Base-by-base conservation (phyloP, 2,888 invertebrate genomes). In the Incurvaria masculella region DNA sequence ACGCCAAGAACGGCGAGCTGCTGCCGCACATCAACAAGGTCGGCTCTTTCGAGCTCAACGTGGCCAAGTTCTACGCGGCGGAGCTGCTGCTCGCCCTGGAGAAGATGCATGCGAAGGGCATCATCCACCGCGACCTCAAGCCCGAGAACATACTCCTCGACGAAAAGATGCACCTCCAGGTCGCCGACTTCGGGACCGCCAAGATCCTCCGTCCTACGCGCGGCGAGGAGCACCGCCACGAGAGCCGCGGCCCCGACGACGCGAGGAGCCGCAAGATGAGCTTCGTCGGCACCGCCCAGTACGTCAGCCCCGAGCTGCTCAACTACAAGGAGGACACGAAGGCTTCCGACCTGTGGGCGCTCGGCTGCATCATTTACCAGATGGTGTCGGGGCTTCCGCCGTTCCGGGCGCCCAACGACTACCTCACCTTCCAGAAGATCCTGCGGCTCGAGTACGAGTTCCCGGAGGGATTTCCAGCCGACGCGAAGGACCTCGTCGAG, bases 211-310 rank as follows among this genome's bases (percentile, higher is more conserved):
- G 72, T 42, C 68, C 67, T 27, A 61, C 55, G 47, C 57, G 52
- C 49, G 61, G 58, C 17, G 69, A 75, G 55, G 68, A 66, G 53
- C 64, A 66, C 48, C 56, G 63, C 49, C 52, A 47, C 44, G 61
- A 56, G 47, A 59, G 53, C 50, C 60, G 59, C 21, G 56, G 56
- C 45, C 55, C 51, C 48, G 50, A 53, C 14, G 52, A 52, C 44
- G 52, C 51, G 19, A 73, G 81, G 48, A 75, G 80, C 56, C 81
- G 91, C 51, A 84, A 84, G 59, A 88, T 88, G 61, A 93, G 92
- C 68, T 98, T 99, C 72, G 98, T 98, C 14, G 99, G 99, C 45
- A 99, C 98, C 11, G 97, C 99, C 2, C 97, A 98, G 67, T 99
- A 98, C 70, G 97, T 99, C 0, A 97, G 97, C 49, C 99, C 99